Evolutionary conservation across 2,888 invertebrate species (phyloP).

Genomic region (Hemicrepidius hirtus): DNA sequence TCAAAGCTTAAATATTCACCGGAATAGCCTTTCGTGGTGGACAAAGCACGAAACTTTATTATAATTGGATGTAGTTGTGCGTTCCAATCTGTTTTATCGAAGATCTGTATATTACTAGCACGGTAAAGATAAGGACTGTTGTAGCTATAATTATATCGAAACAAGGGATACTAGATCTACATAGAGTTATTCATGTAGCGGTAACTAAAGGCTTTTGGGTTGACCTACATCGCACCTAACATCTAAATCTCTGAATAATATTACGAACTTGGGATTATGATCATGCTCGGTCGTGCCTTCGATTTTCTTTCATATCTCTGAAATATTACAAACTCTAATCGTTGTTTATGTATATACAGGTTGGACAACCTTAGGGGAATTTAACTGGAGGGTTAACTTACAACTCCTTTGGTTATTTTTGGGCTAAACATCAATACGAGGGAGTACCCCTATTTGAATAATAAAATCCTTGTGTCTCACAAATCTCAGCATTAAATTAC

Average conservation of each 20-base stretch:
- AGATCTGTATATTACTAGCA: slow-evolving; percentile 46
- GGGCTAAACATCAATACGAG: too few species aligned
- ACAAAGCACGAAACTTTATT: slow-evolving; percentile 34
- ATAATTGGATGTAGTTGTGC: slow-evolving; percentile 23
- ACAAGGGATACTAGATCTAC: slow-evolving; percentile 39
- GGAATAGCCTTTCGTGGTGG: slow-evolving; percentile 9
- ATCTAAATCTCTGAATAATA: slow-evolving; percentile 36
- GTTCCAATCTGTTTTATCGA: slow-evolving; percentile 37
- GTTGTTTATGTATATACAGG: too few species aligned
- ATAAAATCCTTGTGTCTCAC: too few species aligned
- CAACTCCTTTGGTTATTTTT: not conserved
- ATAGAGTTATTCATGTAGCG: slow-evolving; percentile 29
- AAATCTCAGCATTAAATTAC: too few species aligned
- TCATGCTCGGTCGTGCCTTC: not conserved
- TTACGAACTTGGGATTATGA: slow-evolving; percentile 23
- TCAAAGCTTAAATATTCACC: not conserved
- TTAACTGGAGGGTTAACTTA: not conserved
- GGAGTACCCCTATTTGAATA: too few species aligned
- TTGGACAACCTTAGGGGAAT: too few species aligned
- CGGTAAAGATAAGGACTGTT: slow-evolving; percentile 41
- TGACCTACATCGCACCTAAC: slow-evolving; percentile 43
- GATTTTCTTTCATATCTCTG: not conserved
- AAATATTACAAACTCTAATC: slow-evolving; percentile 1
- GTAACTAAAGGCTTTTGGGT: slow-evolving; percentile 27
- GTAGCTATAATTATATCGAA: slow-evolving; percentile 44